These are phyloP conservation scores for Dasyurus viverrinus DNA, from an alignment of 2,113 vertebrate species.

Conservation along the genomic window DNA sequence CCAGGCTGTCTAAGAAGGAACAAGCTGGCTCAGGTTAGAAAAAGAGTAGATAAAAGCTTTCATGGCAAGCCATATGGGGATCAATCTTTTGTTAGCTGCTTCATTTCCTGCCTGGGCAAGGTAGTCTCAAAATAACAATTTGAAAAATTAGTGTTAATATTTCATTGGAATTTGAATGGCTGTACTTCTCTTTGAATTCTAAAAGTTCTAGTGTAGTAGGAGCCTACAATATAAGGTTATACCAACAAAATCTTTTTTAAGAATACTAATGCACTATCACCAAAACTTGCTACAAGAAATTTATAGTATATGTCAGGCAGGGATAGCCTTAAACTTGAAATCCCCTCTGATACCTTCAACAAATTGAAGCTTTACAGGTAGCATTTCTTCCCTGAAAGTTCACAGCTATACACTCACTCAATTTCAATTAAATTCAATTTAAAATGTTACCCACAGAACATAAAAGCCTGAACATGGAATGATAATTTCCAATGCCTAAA, in stretches of 20 bases:
- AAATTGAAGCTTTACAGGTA: background rate
- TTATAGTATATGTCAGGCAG: background rate
- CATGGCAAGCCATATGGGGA: background rate
- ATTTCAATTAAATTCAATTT: background rate
- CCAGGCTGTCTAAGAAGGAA: background rate
- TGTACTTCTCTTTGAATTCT: slow-evolving; percentile 69
- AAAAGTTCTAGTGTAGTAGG: slow-evolving; percentile 67
- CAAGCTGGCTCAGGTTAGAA: background rate
- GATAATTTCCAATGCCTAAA: background rate
- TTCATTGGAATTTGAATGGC: slow-evolving; percentile 68
- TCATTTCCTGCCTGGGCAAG: background rate
- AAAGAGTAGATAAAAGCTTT: background rate
- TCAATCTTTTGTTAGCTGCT: background rate
- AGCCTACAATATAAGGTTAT: slow-evolving; percentile 61
- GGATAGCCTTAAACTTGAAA: background rate
- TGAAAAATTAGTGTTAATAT: slow-evolving; percentile 69
- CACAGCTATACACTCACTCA: background rate
- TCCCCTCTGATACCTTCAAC: background rate
- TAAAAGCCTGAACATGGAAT: background rate
- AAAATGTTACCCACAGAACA: background rate
- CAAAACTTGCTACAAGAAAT: background rate
- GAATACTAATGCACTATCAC: slow-evolving; percentile 43
- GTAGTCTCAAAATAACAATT: slow-evolving; percentile 57
- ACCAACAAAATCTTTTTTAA: background rate
- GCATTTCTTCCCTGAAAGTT: background rate